Evolutionary conservation across 2,797 vertebrate species (phyloP).

Genomic region (Silurus aristotelis): DNA sequence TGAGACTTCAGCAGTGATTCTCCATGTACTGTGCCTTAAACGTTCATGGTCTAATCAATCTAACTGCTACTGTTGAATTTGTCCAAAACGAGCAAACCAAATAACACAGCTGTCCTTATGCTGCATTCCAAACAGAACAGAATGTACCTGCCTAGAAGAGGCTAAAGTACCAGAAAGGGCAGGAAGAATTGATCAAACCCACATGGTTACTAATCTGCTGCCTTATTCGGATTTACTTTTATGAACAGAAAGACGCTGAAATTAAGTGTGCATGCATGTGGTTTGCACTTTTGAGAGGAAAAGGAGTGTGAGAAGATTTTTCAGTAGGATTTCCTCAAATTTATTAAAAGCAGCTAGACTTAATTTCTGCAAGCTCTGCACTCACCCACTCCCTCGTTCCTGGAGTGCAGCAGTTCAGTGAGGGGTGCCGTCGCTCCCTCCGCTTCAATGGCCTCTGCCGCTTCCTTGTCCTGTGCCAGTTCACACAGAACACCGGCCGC

Average conservation of each 20-base stretch:
- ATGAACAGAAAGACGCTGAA: background rate
- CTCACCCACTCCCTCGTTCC: slow-evolving; percentile 98
- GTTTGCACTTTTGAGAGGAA: background rate
- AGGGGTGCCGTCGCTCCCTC: slow-evolving; percentile 97
- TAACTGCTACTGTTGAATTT: slow-evolving; percentile 1
- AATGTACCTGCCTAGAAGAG: slow-evolving; percentile 5
- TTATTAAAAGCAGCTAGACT: background rate
- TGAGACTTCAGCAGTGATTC: background rate
- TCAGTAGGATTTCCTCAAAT: background rate
- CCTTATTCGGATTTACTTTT: background rate
- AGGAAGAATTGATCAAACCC: background rate
- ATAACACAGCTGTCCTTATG: background rate
- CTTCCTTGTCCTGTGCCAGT: slow-evolving; percentile 97
- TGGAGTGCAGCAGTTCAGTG: slow-evolving; percentile 94
- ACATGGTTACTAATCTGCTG: background rate
- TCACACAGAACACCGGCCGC: slow-evolving; percentile 98
- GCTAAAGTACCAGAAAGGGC: background rate
- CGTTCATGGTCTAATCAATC: background rate
- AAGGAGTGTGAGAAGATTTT: background rate
- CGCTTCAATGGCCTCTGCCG: slow-evolving; percentile 95
- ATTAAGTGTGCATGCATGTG: background rate
- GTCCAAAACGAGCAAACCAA: slow-evolving; percentile 5
- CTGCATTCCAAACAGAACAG: background rate
- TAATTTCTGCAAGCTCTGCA: slow-evolving; percentile 3
- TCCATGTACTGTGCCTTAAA: background rate